Evolutionary conservation across 1,140 invertebrate species (phyloP).

Genomic region (Brachionus paranguensis): DNA sequence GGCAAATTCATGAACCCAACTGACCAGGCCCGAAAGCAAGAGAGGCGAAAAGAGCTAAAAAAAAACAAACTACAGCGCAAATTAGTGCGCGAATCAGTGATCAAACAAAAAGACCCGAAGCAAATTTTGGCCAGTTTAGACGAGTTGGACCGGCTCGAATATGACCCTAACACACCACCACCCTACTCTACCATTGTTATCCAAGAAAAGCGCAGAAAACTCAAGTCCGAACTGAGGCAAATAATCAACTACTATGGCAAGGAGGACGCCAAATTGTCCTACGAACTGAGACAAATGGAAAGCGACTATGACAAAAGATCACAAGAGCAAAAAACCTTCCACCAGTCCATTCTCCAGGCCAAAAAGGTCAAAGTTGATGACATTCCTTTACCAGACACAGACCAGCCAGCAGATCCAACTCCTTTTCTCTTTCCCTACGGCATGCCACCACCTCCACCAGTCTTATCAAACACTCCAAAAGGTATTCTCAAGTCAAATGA

Average conservation of each 20-base stretch:
- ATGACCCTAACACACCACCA: slow-evolving; percentile 83
- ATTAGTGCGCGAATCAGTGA: slow-evolving; percentile 86
- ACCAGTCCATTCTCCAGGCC: slow-evolving; percentile 20
- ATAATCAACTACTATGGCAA: slow-evolving; percentile 92
- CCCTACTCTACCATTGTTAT: slow-evolving; percentile 86
- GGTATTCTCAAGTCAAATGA: not conserved
- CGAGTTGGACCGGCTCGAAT: slow-evolving; percentile 97
- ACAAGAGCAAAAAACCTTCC: not conserved
- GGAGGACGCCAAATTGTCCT: slow-evolving; percentile 88
- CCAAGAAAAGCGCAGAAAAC: slow-evolving; percentile 89
- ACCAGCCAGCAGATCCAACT: not conserved
- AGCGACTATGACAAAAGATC: slow-evolving; percentile 74
- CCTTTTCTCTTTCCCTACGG: not conserved
- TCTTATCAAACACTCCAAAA: not conserved
- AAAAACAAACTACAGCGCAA: slow-evolving; percentile 95
- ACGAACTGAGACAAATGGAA: slow-evolving; percentile 80
- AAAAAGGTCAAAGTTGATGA: slow-evolving; percentile 36
- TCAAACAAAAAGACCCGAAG: slow-evolving; percentile 93
- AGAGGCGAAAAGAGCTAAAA: slow-evolving; percentile 90
- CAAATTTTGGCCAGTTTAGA: slow-evolving; percentile 90
- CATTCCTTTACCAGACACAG: slow-evolving; percentile 30
- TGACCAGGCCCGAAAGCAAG: slow-evolving; percentile 96
- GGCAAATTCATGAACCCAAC: slow-evolving; percentile 99
- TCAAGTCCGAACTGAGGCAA: slow-evolving; percentile 86
- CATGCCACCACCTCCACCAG: not conserved